Percentiles rank a stretch among this genome's conserved stretches.
phyloP scores from a whole-genome alignment of 2,797 vertebrate species.

The Anabas testudineus region DNA sequence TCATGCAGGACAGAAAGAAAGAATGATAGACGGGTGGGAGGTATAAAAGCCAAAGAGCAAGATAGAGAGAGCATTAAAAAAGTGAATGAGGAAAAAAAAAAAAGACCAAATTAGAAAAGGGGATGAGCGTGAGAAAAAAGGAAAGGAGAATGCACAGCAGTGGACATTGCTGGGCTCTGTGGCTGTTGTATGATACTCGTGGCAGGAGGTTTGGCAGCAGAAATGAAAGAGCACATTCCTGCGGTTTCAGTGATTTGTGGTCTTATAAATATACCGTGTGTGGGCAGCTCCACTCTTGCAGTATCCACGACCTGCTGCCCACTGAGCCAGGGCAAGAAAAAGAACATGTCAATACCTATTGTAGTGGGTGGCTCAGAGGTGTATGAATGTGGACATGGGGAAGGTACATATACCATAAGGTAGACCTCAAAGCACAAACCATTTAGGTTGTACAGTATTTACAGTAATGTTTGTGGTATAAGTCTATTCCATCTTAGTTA shows the following conservation, averaged over 20 bases:
- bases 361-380: conserved; percentile 60
- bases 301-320: conserved; percentile 73
- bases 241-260: conserved; percentile 76
- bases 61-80: conserved; percentile 15
- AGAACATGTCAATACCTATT: conserved; percentile 69
- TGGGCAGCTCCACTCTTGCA: conserved; percentile 78
- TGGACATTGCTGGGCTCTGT: conserved; percentile 23
- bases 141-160: conserved; percentile 23
- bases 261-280: conserved; percentile 84
- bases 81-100: conserved; percentile 32
- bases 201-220: conserved; percentile 59
- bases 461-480: too few relatives aligned
- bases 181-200: conserved; percentile 54
- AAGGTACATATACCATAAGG: conserved; percentile 21
- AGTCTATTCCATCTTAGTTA: too few relatives aligned
- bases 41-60: conserved; percentile 16
- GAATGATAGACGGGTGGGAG: conserved; percentile 19
- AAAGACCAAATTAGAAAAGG: conserved; percentile 14
- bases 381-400: conserved; percentile 21
- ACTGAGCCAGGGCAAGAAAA: conserved; percentile 69
- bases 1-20: conserved; percentile 57
- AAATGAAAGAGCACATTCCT: conserved; percentile 71
- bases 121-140: conserved; percentile 2
- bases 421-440: background rate
- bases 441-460: background rate